Evolutionary conservation across 1,140 invertebrate species (phyloP).

Genomic region (Babylonia areolata): DNA sequence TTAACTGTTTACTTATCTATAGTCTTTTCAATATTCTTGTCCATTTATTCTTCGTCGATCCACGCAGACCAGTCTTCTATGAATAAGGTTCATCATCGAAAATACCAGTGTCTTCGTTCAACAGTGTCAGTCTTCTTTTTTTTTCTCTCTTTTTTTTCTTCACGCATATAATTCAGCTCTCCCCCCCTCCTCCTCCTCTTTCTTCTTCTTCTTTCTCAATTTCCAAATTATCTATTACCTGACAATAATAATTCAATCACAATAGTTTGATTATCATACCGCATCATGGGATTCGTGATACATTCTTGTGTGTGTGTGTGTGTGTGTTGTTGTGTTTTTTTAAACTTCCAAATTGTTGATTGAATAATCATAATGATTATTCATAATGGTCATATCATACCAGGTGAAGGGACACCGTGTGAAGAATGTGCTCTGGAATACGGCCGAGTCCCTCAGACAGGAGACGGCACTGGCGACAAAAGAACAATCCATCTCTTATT

Average conservation of each 20-base stretch:
- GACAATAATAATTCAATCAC: no score
- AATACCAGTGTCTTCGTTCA: no score
- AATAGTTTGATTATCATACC: no score
- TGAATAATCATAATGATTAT: no score
- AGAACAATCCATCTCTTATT: not conserved
- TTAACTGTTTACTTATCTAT: conserved; percentile 9
- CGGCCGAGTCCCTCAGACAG: conserved; percentile 2
- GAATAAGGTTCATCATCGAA: no score
- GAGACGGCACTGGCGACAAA: not conserved
- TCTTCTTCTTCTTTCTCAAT: not conserved
- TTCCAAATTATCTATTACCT: no score
- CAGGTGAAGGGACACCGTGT: not conserved
- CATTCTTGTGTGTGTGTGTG: not conserved
- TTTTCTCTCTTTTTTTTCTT: not conserved
- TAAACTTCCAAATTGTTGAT: no score
- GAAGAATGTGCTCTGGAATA: not conserved
- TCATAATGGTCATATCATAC: not conserved
- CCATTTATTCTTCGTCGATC: not conserved
- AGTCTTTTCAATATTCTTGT: not conserved
- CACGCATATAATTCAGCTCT: not conserved
- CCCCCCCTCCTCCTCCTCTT: not conserved
- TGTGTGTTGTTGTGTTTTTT: conserved; percentile 9
- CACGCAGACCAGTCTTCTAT: no score
- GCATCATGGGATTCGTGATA: no score
- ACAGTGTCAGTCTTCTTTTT: no score